phyloP scores from a whole-genome alignment of 2,888 invertebrate genomes.

The Mythimna ferrago region DNA sequence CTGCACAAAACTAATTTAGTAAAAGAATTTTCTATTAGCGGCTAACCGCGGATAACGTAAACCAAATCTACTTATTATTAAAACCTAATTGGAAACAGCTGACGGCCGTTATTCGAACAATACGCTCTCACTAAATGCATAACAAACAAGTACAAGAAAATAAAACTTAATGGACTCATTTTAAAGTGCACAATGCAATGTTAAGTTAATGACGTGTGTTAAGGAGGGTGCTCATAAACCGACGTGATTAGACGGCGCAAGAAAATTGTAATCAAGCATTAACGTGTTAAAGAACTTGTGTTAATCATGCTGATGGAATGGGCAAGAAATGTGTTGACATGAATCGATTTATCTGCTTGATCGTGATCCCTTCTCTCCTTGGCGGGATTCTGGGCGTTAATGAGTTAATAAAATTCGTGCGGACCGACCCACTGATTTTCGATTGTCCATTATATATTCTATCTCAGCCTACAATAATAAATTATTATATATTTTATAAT shows the following conservation, averaged over 20 bases:
- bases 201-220: constrained; percentile 54
- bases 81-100: constrained; percentile 65
- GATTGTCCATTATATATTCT: neutral
- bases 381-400: constrained; percentile 1
- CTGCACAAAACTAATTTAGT: constrained; percentile 30
- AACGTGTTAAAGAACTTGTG: constrained; percentile 29
- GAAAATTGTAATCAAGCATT: constrained; percentile 44
- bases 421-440: neutral
- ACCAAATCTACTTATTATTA: constrained; percentile 61
- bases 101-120: constrained; percentile 61
- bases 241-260: constrained; percentile 39
- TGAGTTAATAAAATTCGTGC: constrained; percentile 10
- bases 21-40: constrained; percentile 42
- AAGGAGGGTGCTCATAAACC: constrained; percentile 33
- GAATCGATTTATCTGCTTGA: constrained; percentile 31
- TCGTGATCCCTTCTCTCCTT: neutral
- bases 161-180: constrained; percentile 46
- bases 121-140: constrained; percentile 34
- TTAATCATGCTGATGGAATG: constrained; percentile 31
- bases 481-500: neutral
- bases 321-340: constrained; percentile 39
- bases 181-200: constrained; percentile 60
- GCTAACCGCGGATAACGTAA: constrained; percentile 44
- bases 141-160: constrained; percentile 41
- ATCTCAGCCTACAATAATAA: neutral